Evolutionary conservation across 1,140 invertebrate genomes (phyloP), one percentile per base, ranked within the genome.

Genomic region (Liolophura sinensis): DNA sequence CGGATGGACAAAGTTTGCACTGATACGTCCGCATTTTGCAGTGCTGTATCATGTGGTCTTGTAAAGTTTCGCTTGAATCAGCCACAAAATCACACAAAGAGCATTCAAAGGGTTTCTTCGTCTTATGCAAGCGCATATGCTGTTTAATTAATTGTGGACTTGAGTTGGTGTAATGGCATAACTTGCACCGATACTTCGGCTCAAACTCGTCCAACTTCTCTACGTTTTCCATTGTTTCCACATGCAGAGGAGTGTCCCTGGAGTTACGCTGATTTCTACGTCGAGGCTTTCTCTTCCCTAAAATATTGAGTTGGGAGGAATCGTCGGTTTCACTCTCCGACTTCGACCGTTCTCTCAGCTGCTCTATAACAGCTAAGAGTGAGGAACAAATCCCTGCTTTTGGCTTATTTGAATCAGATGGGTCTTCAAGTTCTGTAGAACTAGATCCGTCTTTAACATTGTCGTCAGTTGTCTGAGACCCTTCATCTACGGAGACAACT

Each of bases 41-140:
- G 64, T 84, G 82, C 62, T 81, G 74, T 15, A 83, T 77, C 81
- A 84, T 83, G 64, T 84, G 82, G 60, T 77, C 75, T 58, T 83
- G 81, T 27, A 84, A 67, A 24, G 65, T 65, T 63, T 80, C 79
- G 61, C 74, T 80, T 0, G 78, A 78, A n/a, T 73, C 68, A 0
- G 81, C 77, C 48, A 78, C 69, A 60, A 81, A 73, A 47, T 80
- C 75, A 69, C 82, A 84, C 9, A 82, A 66, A 0, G 82, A 82
- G 70, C 82, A 84, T 63, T 82, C 79, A 73, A 78, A 79, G 24
- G 81, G 79, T 49, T 81, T 71, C 64, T 81, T 78, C 11, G 66
- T 71, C 64, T 80, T 80, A 62, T 83, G 82, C n/a, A 82, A 66
- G 25, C 76, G 70, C 82, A 84, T 84, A 65, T 84, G 82, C 59